phyloP scores from a whole-genome alignment of 2,888 invertebrate genomes.

The Microplitis deprimator region DNA sequence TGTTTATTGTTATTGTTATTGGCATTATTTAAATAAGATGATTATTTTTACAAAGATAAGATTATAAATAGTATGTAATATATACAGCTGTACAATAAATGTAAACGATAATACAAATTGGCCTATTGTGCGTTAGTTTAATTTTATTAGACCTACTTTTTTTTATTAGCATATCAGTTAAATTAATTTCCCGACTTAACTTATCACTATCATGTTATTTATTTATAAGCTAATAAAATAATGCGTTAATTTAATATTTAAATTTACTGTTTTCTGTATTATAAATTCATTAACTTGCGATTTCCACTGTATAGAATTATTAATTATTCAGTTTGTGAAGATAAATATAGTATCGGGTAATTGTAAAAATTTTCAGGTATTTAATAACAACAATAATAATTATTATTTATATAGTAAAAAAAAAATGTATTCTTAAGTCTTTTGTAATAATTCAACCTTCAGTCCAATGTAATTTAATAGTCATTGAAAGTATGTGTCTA shows the following conservation, averaged over 20 bases:
- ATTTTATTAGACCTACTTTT: constrained; percentile 18
- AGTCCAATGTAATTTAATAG: neutral
- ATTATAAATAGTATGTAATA: constrained; percentile 6
- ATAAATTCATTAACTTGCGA: too few relatives aligned
- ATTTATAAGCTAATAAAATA: neutral
- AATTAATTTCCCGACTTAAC: neutral
- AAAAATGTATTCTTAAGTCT: neutral
- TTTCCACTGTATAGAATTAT: too few relatives aligned
- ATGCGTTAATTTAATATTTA: too few relatives aligned
- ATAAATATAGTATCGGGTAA: too few relatives aligned
- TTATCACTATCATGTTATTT: neutral
- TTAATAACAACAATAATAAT: neutral
- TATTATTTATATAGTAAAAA: neutral
- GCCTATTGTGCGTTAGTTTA: constrained; percentile 21
- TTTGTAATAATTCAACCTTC: neutral
- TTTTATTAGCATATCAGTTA: neutral
- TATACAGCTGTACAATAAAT: neutral
- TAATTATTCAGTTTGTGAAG: too few relatives aligned
- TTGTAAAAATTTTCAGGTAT: too few relatives aligned
- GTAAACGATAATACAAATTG: constrained; percentile 15
- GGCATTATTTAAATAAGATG: neutral
- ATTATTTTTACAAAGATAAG: constrained; percentile 5
- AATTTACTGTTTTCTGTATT: too few relatives aligned
- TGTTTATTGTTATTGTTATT: too few relatives aligned
- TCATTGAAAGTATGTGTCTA: neutral